Percentiles rank a stretch among this genome's conserved stretches.
These are phyloP conservation scores for Cremastinae sp. DNA, from an alignment of 2,888 invertebrate genomes.

Conservation along the genomic window DNA sequence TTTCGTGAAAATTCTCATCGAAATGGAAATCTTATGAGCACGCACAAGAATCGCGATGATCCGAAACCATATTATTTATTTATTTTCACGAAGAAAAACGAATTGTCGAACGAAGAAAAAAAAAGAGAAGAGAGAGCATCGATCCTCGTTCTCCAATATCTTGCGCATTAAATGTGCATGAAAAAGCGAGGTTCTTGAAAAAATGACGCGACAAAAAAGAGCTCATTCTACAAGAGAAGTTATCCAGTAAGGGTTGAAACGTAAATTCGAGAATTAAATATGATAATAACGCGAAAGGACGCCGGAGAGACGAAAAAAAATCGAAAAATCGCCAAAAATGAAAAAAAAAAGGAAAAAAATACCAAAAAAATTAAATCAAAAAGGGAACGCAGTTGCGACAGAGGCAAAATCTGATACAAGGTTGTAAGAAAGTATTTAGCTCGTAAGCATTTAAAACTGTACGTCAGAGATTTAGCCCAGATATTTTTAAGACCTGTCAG, in stretches of 20 bases:
- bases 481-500: constrained; percentile 79
- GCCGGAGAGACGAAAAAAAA: constrained; percentile 15
- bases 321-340: not conserved
- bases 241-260: constrained; percentile 2
- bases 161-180: too few relatives aligned
- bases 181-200: too few relatives aligned
- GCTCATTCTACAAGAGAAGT: too few relatives aligned
- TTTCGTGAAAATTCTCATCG: constrained; percentile 19
- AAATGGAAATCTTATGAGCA: constrained; percentile 19
- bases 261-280: constrained; percentile 7
- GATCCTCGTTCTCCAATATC: not conserved
- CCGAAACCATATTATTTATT: constrained; percentile 4
- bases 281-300: not conserved
- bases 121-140: not conserved
- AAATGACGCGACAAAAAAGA: too few relatives aligned
- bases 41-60: constrained; percentile 11
- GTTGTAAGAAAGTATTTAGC: constrained; percentile 80
- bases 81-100: constrained; percentile 1
- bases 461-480: constrained; percentile 72
- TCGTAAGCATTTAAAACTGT: constrained; percentile 70
- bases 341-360: constrained; percentile 25
- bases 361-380: not conserved
- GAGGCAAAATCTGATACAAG: constrained; percentile 73
- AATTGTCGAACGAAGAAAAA: not conserved
- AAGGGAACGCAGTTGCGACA: constrained; percentile 21